Evolutionary conservation across 1,140 invertebrate genomes (phyloP), one percentile per base, ranked within the genome.

Genomic region (Solen grandis): DNA sequence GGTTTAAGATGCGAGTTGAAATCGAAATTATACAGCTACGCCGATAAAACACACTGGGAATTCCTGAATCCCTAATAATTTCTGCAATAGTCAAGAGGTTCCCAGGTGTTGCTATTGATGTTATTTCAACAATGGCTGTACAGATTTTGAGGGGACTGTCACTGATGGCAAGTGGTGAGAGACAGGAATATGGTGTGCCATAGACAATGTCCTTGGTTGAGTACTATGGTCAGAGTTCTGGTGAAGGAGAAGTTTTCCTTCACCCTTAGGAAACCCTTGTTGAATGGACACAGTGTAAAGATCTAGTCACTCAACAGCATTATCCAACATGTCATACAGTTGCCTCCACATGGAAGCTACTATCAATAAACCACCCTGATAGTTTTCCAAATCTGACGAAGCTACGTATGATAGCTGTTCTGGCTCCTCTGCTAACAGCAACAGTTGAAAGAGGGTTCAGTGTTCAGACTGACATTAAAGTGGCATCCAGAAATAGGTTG

Each of bases 101-200:
- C 33, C 38, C 55, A 25, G 54, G 54, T 22, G 55, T 41, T 22
- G 70, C 70, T 0, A 73, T 22, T 25, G 33, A 73, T 31, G n/a
- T 73, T 33, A 22, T 73, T 2, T 59, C 69, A 13, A 73, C 29
- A 5, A 69, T 69, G n/a, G 25, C 46, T 1, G 46, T 54, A 2
- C 46, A 46, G 8, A 27, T 19, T 55, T 22, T 54, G 2, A n/a
- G 63, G 19, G 38, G 63, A 5, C n/a, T 66, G 14, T 31, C 13
- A n/a, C 19, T 69, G 13, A 5, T 69, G 27, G 52, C 46, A 33
- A 22, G 19, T 55, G 66, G 55, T 31, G 66, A 46, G 3, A 66
- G 35, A 46, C 41, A 46, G 31, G 36, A 13, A 13, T 35, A 46
- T 66, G 63, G 63, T 66, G 63, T 8, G 5, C 1, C 1, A 27